These are phyloP conservation scores for Ecliptopera silaceata DNA, from an alignment of 2,888 invertebrate genomes.

Conservation along the genomic window DNA sequence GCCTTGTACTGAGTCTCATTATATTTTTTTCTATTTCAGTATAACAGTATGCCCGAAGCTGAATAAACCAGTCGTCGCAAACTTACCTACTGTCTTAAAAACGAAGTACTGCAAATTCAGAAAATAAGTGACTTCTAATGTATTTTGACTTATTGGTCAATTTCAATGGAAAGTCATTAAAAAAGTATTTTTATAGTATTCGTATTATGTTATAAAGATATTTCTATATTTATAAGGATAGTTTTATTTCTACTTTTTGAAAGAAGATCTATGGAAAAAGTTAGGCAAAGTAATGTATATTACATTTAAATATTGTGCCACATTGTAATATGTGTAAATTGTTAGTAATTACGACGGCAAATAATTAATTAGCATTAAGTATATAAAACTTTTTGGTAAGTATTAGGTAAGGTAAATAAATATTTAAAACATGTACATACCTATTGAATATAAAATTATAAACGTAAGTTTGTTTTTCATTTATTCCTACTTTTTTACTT, in stretches of 20 bases:
- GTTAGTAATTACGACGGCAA: background rate
- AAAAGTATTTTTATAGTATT: constrained; percentile 42
- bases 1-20: no score
- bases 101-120: constrained; percentile 69
- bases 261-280: constrained; percentile 7
- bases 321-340: constrained; percentile 11
- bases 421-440: no score
- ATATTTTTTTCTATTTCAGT: constrained; percentile 73
- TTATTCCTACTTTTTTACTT: no score
- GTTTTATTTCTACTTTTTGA: background rate
- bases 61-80: constrained; percentile 86
- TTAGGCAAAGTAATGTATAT: constrained; percentile 29
- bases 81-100: constrained; percentile 79
- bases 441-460: no score
- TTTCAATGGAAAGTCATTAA: constrained; percentile 3
- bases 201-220: constrained; percentile 16
- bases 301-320: constrained; percentile 20
- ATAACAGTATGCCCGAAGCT: constrained; percentile 87
- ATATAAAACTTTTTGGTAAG: no score
- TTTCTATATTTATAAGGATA: background rate
- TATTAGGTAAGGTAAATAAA: no score
- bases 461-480: no score
- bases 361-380: background rate
- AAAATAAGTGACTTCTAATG: constrained; percentile 36
- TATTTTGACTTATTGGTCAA: background rate